phyloP scores from a whole-genome alignment of 2,797 vertebrate species.

The Dendrocincla tyrannina region DNA sequence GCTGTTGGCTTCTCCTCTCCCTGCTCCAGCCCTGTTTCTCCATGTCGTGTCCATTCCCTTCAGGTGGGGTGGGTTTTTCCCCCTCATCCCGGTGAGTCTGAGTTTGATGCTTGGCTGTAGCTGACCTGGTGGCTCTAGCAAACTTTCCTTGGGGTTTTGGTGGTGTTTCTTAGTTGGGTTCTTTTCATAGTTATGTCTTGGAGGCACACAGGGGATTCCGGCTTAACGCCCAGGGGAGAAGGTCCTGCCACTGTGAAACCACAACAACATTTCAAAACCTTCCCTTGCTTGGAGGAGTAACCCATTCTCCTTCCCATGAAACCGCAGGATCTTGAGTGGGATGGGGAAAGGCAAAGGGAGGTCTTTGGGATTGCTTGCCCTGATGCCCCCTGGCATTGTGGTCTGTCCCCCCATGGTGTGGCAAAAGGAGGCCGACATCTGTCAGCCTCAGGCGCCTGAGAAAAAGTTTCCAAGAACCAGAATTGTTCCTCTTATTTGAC shows the following conservation, averaged over 20 bases:
- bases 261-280: conserved; percentile 44
- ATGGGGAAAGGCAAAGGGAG: background rate
- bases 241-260: conserved; percentile 63
- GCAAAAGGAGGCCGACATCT: background rate
- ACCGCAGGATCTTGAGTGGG: background rate
- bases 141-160: background rate
- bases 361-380: background rate
- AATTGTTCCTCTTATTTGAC: conserved; percentile 8
- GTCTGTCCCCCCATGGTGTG: accelerated
- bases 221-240: conserved; percentile 22
- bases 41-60: background rate
- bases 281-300: background rate
- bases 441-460: accelerated
- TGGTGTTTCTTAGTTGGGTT: background rate
- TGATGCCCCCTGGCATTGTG: accelerated
- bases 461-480: conserved; percentile 14
- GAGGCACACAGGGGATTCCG: conserved; percentile 26
- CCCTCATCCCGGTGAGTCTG: accelerated
- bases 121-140: background rate
- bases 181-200: conserved; percentile 49
- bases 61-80: accelerated
- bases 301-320: conserved; percentile 4
- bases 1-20: background rate
- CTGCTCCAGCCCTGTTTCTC: background rate
- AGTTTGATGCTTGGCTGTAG: background rate